These are phyloP conservation scores for Agrypnus murinus DNA, from an alignment of 2,888 invertebrate genomes.

Conservation along the genomic window DNA sequence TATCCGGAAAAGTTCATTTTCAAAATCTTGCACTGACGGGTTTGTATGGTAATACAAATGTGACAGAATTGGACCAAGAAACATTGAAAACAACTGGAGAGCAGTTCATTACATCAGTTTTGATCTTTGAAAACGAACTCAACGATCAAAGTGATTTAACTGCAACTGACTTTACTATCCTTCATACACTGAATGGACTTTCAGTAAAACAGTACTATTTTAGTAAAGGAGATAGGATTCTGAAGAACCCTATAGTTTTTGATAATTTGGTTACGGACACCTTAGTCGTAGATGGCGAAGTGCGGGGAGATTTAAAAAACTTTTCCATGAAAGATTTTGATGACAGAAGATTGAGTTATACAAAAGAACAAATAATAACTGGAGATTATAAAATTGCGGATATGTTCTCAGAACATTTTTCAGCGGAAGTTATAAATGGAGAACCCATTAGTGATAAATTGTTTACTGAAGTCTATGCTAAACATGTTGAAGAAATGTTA, in stretches of 20 bases:
- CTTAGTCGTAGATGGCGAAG: slow-evolving; percentile 65
- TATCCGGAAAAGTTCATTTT: slow-evolving; percentile 71
- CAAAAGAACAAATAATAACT: slow-evolving; percentile 63
- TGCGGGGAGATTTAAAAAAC: slow-evolving; percentile 66
- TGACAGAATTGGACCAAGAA: slow-evolving; percentile 69
- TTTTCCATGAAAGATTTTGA: slow-evolving; percentile 66
- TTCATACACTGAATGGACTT: slow-evolving; percentile 67
- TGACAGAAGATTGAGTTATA: slow-evolving; percentile 64
- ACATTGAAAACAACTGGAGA: slow-evolving; percentile 69
- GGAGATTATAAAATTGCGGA: slow-evolving; percentile 66
- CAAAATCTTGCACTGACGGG: slow-evolving; percentile 70
- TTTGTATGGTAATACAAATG: slow-evolving; percentile 69
- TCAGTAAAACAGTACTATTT: slow-evolving; percentile 61
- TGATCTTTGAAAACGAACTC: slow-evolving; percentile 67
- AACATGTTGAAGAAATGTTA: slow-evolving; percentile 65
- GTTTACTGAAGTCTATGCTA: slow-evolving; percentile 41
- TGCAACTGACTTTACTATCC: slow-evolving; percentile 66
- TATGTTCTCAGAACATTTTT: slow-evolving; percentile 61
- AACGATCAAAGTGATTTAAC: slow-evolving; percentile 54
- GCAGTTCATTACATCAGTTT: slow-evolving; percentile 65
- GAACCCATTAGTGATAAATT: slow-evolving; percentile 62
- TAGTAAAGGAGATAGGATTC: slow-evolving; percentile 54
- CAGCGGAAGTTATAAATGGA: slow-evolving; percentile 66
- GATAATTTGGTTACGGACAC: slow-evolving; percentile 62
- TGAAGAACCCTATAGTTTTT: slow-evolving; percentile 58